phyloP scores from a whole-genome alignment of 1,140 invertebrate species.

The Drosophila punjabiensis region DNA sequence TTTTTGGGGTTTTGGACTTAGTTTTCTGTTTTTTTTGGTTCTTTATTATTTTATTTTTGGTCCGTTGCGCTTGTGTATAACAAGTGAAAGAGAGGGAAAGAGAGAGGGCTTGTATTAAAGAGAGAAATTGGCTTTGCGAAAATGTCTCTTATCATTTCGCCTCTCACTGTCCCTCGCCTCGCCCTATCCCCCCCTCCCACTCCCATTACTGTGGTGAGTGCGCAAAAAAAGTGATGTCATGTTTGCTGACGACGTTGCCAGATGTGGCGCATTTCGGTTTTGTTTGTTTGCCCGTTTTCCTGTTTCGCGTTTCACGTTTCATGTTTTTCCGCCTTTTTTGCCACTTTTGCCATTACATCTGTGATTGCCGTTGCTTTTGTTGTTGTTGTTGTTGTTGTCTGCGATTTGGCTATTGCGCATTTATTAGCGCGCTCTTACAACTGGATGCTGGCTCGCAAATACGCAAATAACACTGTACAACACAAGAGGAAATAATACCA shows the following conservation, averaged over 20 bases:
- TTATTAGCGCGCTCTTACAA: conserved; percentile 36
- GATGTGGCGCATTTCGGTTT: conserved; percentile 62
- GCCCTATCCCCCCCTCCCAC: conserved; percentile 7
- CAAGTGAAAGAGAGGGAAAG: conserved; percentile 20
- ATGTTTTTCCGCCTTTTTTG: conserved; percentile 20
- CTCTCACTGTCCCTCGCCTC: conserved; percentile 11
- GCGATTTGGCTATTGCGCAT: conserved; percentile 40
- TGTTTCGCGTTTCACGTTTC: conserved; percentile 7
- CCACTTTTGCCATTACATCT: conserved; percentile 24
- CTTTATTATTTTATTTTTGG: conserved; percentile 79
- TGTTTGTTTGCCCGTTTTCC: conserved; percentile 62
- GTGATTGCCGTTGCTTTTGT: conserved; percentile 8
- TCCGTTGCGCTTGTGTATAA: conserved; percentile 60
- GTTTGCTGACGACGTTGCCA: conserved; percentile 81
- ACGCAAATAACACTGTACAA: conserved; percentile 25
- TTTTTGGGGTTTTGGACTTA: conserved; percentile 17
- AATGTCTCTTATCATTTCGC: conserved; percentile 12
- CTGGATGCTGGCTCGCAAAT: conserved; percentile 31
- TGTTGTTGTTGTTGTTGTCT: conserved; percentile 9
- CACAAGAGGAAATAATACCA: neutral
- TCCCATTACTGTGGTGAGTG: conserved; percentile 77
- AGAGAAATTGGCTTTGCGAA: conserved; percentile 17
- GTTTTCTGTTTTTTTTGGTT: conserved; percentile 27
- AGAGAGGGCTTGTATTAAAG: conserved; percentile 17
- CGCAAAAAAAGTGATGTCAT: conserved; percentile 82